Base-by-base conservation (phyloP, 1,140 invertebrate genomes). In the Ephestia elutella region DNA sequence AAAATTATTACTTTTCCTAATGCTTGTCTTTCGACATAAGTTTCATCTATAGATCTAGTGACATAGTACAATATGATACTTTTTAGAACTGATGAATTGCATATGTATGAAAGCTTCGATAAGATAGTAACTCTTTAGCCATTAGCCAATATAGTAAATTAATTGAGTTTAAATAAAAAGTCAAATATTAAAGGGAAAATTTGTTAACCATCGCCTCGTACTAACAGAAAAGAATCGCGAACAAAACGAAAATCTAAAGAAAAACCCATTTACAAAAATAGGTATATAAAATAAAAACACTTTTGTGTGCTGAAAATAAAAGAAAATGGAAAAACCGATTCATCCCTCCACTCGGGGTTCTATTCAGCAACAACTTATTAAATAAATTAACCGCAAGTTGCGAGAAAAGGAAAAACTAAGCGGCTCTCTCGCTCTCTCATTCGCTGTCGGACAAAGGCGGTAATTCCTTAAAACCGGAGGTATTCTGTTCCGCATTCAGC, bases 311-410 rank as follows among this genome's bases (percentile, higher is more conserved):
- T 65, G 48, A 71, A 71, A 69, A 72, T 44, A 44, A 78, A 75
- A 73, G 66, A 73, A 77, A 78, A 79, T 71, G 66, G 74, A 78
- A 83, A 75, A 60, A 74, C 71, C 73, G 76, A 73, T 85, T 81
- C 82, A 85, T 78, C 73, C 68, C 60, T 63, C 68, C 60, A 57
- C 67, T 59, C 64, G 68, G 62, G 60, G 71, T 49, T 78, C 82
- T 80, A 80, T 86, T 86, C 83, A 86, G 70, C 65, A 80, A 80
- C 74, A 80, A 82, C 82, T 86, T 83, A 86, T 86, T 86, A 83
- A 84, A 82, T 84, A 84, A 84, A 84, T 84, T 86, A 84, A 84
- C 80, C 80, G 77, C 80, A 83, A 80, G 71, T 81, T 78, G 69
- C 62, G 73, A 73, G 74, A 76, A 82, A 83, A 85, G 75, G 79